These are phyloP conservation scores for Heliconius hermathena DNA, from an alignment of 1,140 invertebrate genomes.

Conservation along the genomic window DNA sequence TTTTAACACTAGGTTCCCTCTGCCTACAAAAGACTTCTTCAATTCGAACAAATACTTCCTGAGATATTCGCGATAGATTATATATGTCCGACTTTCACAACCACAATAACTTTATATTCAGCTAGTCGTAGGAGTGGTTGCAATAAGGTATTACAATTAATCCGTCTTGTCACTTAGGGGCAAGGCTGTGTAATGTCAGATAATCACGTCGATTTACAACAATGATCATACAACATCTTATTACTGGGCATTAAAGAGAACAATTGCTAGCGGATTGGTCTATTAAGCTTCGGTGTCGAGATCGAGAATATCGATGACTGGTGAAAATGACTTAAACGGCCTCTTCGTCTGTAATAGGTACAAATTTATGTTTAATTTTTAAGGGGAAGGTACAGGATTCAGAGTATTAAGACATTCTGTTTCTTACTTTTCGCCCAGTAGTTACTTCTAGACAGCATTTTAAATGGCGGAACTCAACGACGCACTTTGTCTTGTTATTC, in stretches of 20 bases:
- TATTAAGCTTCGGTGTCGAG: constrained; percentile 14
- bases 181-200: constrained; percentile 16
- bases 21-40: no score
- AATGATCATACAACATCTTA: constrained; percentile 19
- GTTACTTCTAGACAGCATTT: no score
- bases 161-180: constrained; percentile 18
- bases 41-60: no score
- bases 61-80: no score
- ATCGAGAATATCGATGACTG: not conserved
- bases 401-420: no score
- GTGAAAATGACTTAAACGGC: not conserved
- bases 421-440: no score
- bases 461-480: no score
- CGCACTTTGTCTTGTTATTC: no score
- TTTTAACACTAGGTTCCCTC: no score
- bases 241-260: not conserved
- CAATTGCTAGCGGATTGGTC: not conserved
- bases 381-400: no score
- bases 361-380: no score
- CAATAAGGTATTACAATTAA: constrained; percentile 12
- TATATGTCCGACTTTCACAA: not conserved
- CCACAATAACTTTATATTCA: not conserved
- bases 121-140: not conserved
- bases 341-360: not conserved
- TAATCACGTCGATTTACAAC: constrained; percentile 27